Evolutionary conservation across 1,140 invertebrate genomes (phyloP), one percentile per base, ranked within the genome.

Genomic region (Idris sp.): DNA sequence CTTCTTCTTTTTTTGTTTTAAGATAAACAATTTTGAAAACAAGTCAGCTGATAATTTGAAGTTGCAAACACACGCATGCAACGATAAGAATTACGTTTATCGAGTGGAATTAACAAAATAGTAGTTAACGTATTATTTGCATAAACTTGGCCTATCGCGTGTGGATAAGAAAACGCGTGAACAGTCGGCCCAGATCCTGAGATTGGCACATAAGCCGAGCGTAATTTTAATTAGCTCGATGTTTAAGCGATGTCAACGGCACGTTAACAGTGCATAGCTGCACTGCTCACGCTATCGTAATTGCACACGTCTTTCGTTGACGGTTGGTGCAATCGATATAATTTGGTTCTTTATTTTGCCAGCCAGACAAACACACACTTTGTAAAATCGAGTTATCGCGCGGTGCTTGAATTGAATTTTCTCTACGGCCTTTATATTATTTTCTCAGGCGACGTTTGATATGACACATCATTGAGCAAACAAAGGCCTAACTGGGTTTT

Each of bases 211-310:
- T 74, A 74, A 77, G 65, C 65, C 65, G 69, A 77, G 69, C 75
- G 75, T 77, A 77, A 77, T 77, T 77, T 77, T 74, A 77, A 77
- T 77, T 77, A 77, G 75, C 61, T 48, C 61, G 75, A 77, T 73
- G 68, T 77, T 77, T 77, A 74, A 68, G 64, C 64, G 69, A 77
- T 74, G 75, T 77, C 75, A 77, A 77, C 75, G 75, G 68, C 65
- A 69, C 64, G 69, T 77, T 77, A 54, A 25, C 58, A 56, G 49
- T 62, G 58, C 62, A 71, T 58, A 64, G 59, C 58, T 68, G 19
- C 53, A 56, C 75, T 33, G 18, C 31, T 68, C 74, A 54, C 49
- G 65, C 28, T 38, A 54, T 33, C 58, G 53, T 67, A 65, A 76
- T 76, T 58, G 46, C 53, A 72, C 48, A 51, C 62, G 46, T 76